phyloP scores from a whole-genome alignment of 2,113 vertebrate genomes.

The Osmerus eperlanus region DNA sequence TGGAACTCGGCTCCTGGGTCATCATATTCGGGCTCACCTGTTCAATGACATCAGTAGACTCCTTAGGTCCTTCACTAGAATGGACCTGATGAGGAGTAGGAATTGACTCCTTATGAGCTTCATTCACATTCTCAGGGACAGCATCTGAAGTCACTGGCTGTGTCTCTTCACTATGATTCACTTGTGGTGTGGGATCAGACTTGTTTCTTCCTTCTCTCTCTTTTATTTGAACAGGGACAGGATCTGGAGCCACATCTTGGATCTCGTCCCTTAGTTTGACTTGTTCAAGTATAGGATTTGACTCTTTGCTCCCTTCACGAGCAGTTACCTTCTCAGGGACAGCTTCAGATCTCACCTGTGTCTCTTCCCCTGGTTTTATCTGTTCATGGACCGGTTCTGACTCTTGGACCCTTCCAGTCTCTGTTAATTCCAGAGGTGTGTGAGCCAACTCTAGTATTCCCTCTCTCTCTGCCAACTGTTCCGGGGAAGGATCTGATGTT shows the following conservation, averaged over 20 bases:
- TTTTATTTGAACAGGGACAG: slow-evolving; percentile 6
- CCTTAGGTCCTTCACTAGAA: too few relatives aligned
- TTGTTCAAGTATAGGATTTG: slow-evolving; percentile 13
- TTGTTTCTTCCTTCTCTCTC: slow-evolving; percentile 15
- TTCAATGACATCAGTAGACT: background rate
- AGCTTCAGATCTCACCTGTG: slow-evolving; percentile 5
- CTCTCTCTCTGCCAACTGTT: slow-evolving; percentile 23
- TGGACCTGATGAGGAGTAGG: too few relatives aligned
- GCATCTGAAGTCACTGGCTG: background rate
- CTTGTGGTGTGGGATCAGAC: background rate
- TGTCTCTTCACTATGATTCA: background rate
- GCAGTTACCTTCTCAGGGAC: background rate
- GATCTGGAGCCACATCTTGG: slow-evolving; percentile 34
- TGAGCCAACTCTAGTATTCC: background rate
- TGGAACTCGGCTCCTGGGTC: slow-evolving; percentile 12
- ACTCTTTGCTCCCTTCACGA: too few relatives aligned
- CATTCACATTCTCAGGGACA: too few relatives aligned
- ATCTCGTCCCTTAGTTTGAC: slow-evolving; percentile 27
- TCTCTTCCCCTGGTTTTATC: background rate
- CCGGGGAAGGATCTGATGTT: background rate
- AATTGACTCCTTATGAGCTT: too few relatives aligned
- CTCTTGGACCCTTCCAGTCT: too few relatives aligned
- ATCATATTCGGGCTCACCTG: background rate
- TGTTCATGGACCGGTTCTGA: background rate
- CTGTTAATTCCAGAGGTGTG: background rate